A percentile compares a stretch with the other conserved stretches of the same genome.
Conservation (phyloP, 2,797 vertebrate species). For the Acanthurus leucopareius region DNA sequence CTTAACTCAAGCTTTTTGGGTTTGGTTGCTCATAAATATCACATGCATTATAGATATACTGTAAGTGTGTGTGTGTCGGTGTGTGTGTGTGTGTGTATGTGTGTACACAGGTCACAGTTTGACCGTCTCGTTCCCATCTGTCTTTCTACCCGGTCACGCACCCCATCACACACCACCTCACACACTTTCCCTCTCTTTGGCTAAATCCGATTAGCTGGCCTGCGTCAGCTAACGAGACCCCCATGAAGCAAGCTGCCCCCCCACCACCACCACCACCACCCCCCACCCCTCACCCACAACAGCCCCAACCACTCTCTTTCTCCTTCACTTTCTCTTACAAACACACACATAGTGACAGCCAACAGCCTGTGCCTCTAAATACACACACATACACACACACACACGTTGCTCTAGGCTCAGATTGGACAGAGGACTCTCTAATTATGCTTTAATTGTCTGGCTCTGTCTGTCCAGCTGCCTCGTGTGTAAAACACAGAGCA, state of each 20-base stretch:
- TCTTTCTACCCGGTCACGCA: slow-evolving; percentile 64
- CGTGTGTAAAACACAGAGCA: slow-evolving; percentile 68
- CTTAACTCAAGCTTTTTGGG: slow-evolving; percentile 60
- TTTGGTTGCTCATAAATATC: slow-evolving; percentile 76
- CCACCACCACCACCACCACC: not conserved
- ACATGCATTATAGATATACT: slow-evolving; percentile 77
- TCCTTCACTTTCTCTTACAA: slow-evolving; percentile 35
- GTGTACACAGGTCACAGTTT: slow-evolving; percentile 71
- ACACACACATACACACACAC: slow-evolving; percentile 31
- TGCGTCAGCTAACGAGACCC: slow-evolving; percentile 80
- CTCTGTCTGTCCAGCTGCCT: slow-evolving; percentile 84
- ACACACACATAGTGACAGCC: not conserved
- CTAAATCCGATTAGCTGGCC: slow-evolving; percentile 85
- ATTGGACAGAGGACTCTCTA: slow-evolving; percentile 79
- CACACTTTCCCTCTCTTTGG: slow-evolving; percentile 77
- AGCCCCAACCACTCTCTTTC: slow-evolving; percentile 28
- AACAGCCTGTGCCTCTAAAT: not conserved
- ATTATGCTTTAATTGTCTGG: slow-evolving; percentile 84
- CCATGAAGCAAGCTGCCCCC: slow-evolving; percentile 56
- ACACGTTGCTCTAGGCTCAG: slow-evolving; percentile 63
- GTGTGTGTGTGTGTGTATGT: slow-evolving; percentile 40
- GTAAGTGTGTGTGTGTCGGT: slow-evolving; percentile 52
- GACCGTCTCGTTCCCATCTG: slow-evolving; percentile 85
- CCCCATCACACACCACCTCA: slow-evolving; percentile 63
- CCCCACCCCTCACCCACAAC: not conserved